A percentile compares a stretch with the other conserved stretches of the same genome.
Conservation (phyloP, 2,888 invertebrate genomes). For the Pocota personata region DNA sequence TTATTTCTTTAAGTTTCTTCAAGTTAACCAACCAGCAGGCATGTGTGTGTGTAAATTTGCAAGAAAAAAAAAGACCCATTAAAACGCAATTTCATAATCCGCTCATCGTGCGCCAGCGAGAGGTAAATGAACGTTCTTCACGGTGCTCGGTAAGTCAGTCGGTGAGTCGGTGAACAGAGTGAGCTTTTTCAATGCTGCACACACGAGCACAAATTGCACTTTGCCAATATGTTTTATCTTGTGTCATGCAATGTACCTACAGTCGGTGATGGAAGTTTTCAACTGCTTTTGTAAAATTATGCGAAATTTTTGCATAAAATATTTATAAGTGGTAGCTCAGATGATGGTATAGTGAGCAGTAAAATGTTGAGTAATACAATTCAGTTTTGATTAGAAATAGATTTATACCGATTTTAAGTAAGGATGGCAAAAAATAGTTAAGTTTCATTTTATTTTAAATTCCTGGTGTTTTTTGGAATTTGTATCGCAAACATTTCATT, state of each 20-base stretch:
- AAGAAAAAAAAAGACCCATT: conserved; percentile 25
- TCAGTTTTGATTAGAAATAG: not conserved
- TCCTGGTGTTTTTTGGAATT: too few species aligned
- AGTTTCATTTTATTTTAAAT: too few species aligned
- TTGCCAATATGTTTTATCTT: conserved; percentile 20
- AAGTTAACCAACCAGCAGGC: not conserved
- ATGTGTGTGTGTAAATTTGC: conserved; percentile 23
- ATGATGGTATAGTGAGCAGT: not conserved
- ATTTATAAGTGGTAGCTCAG: not conserved
- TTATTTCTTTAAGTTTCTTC: conserved; percentile 11
- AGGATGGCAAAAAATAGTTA: too few species aligned
- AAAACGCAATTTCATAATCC: conserved; percentile 66
- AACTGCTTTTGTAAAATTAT: not conserved
- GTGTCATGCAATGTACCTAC: conserved; percentile 21
- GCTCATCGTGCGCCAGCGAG: conserved; percentile 33
- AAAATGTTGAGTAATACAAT: not conserved
- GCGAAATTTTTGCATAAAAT: not conserved
- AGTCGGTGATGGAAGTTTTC: conserved; percentile 33
- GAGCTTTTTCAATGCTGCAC: conserved; percentile 68
- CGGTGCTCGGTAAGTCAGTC: conserved; percentile 62
- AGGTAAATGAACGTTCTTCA: conserved; percentile 75
- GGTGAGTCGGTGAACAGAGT: conserved; percentile 60
- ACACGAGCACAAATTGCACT: conserved; percentile 53
- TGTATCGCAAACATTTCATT: too few species aligned
- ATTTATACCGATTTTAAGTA: not conserved